phyloP scores from a whole-genome alignment of 2,113 vertebrate species.

The Macrotis lagotis region DNA sequence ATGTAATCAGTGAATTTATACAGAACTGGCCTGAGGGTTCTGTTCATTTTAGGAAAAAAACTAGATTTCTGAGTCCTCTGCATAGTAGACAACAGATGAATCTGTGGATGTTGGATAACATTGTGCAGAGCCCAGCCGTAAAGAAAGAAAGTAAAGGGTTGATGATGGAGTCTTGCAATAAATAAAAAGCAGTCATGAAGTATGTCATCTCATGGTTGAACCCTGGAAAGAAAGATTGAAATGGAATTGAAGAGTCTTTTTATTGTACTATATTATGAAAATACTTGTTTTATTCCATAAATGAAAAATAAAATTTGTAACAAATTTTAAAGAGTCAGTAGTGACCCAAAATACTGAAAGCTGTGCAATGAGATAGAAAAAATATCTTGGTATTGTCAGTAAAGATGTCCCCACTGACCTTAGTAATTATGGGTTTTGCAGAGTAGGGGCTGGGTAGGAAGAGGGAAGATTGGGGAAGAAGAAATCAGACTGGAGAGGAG shows the following conservation, averaged over 20 bases:
- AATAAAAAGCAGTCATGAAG: background rate
- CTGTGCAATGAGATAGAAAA: background rate
- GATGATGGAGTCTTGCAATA: background rate
- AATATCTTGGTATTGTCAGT: background rate
- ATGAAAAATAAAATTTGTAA: background rate
- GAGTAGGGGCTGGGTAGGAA: background rate
- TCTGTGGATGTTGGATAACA: background rate
- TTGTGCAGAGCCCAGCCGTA: background rate
- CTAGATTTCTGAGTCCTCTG: background rate
- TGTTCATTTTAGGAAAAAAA: background rate
- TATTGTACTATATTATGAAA: background rate
- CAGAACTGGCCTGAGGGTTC: background rate
- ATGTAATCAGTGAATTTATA: background rate
- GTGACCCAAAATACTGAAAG: background rate
- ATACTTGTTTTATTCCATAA: background rate
- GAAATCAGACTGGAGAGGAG: conserved; percentile 5
- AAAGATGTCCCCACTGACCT: background rate
- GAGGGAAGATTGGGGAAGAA: background rate
- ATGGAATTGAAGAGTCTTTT: background rate
- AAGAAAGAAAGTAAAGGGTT: conserved; percentile 9
- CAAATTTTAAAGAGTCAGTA: background rate
- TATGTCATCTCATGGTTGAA: background rate
- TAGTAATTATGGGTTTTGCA: background rate
- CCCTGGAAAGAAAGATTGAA: conserved; percentile 8
- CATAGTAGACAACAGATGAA: background rate